Evolutionary conservation across 2,797 vertebrate species (phyloP), one percentile per base, ranked within the genome.

Genomic region (Sandelia bainsii): DNA sequence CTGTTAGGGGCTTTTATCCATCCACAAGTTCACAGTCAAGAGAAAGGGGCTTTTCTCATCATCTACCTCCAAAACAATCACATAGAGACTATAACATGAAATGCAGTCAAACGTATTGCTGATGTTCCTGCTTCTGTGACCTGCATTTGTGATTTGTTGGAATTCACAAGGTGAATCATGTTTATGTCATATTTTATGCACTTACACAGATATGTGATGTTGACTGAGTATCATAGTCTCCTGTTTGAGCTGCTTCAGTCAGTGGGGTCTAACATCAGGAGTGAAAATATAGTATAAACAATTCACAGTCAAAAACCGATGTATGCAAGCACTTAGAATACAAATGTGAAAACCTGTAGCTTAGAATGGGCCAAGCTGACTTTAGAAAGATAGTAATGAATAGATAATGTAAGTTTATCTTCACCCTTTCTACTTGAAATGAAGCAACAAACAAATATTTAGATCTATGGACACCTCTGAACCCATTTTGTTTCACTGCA

Each of bases 221-320:
- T 39, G 56, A 73, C 20, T 37, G 40, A 67, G 51, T 60, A 74
- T 75, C 52, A 51, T n/a, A 22, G 25, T 34, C 48, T 82, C 60
- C 63, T 83, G 75, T 87, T 77, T 86, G 44, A 69, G 46, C 48
- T 83, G 9, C 49, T 51, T 66, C 22, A 81, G 73, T 86, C 72
- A 82, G 50, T 17, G 29, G 19, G 49, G 27, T 8, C 48, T 40
- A 65, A 68, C 5, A 64, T 58, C 70, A 69, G 14, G 23, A 80
- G 57, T 42, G 49, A 63, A 74, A 59, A 54, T 25, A 54, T 13
- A 53, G 1, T 10, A 40, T 29, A 75, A 81, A 82, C 62, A 75
- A n/a, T n/a, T 74, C 68, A 75, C 6, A 6, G 34, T 76, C 20
- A 40, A 51, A 12, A 17, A 12, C 40, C 50, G 29, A 67, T 54